Evolutionary conservation across 2,797 vertebrate genomes (phyloP), one percentile per base, ranked within the genome.

Genomic region (Calcarius lapponicus): DNA sequence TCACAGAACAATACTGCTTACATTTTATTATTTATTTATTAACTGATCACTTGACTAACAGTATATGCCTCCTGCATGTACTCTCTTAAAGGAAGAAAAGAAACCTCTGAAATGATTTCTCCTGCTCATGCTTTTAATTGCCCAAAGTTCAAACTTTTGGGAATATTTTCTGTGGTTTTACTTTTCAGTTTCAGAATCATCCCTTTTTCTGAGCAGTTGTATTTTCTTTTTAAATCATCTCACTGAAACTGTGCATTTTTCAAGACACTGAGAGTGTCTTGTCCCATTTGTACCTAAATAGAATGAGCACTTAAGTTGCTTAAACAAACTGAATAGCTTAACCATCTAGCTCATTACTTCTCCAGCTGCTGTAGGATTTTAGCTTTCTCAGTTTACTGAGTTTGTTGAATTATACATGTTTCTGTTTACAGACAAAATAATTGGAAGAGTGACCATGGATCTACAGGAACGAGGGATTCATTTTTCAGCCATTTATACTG

Each of bases 391-490:
- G 4, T 14, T 85, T 67, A 75, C 47, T 43, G 47, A 48, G 6
- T 61, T 93, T 94, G 62, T 70, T 93, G 93, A 93, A 60, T 91
- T 93, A 83, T 76, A 47, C n/a, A 36, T 65, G 13, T 66, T 96
- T 96, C 61, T 88, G 24, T 94, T 97, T 96, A 72, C 91, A 98
- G 98, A 97, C 83, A 92, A 96, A 95, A 67, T 97, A 81, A 98
- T 96, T 92, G 92, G 95, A 90, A 97, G 72, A 61, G 65, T 97
- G 64, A 94, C 69, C 80, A 96, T 40, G 78, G 83, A 80, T 75
- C 90, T 97, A 81, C 90, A 86, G 86, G 45, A 97, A 53, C 86
- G 26, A 88, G 96, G 96, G 82, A 88, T 97, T 84, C 9, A 88
- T 72, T 96, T 96, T 92, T 96, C 90, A 73, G 87, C 47, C 29